Evolutionary conservation across 2,797 vertebrate species (phyloP).

Genomic region (Podargus strigoides): DNA sequence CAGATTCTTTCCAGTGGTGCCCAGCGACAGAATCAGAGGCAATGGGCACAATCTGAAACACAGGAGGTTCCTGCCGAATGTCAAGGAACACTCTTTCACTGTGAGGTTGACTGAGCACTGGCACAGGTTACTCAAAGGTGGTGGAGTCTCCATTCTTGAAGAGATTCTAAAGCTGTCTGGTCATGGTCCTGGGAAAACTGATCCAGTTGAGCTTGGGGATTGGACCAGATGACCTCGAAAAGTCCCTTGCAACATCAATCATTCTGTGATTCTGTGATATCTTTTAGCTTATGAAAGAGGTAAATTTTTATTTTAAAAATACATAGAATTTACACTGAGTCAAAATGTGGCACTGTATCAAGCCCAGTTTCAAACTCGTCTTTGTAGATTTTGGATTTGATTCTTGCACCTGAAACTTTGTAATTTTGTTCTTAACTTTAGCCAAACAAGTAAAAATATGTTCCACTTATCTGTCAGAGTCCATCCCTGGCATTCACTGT

Average conservation of each 20-base stretch:
- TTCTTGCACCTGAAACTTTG: neutral
- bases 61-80: neutral
- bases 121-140: neutral
- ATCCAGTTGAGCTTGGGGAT: neutral
- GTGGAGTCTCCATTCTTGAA: neutral
- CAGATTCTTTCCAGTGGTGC: neutral
- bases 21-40: neutral
- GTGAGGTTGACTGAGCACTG: neutral
- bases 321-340: neutral
- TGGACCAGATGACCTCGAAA: neutral
- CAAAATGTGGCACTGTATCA: neutral
- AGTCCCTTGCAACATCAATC: neutral
- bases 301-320: neutral
- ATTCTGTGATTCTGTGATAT: neutral
- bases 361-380: neutral
- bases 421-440: neutral
- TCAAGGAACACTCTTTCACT: neutral
- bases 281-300: neutral
- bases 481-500: accelerated
- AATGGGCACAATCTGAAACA: neutral
- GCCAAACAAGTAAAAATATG: neutral
- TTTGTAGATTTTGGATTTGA: neutral
- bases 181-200: neutral
- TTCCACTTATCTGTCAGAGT: neutral
- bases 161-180: too few relatives aligned